A percentile compares a stretch with the other conserved stretches of the same genome.
Conservation (phyloP, 2,888 invertebrate genomes). For the Andrena bucephala region DNA sequence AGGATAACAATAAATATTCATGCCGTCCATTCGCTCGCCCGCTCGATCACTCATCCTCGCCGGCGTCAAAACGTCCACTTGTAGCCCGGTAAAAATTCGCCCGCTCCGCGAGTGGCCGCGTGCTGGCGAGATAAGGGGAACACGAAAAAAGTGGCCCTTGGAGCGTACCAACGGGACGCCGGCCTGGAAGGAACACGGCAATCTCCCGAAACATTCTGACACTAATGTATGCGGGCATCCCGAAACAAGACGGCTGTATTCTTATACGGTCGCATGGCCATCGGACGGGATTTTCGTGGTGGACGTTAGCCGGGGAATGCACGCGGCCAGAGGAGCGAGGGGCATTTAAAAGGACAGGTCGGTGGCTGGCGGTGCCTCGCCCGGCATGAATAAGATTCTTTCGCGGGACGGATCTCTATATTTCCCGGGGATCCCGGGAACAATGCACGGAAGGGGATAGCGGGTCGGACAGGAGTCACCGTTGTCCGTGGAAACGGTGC, state of each 20-base stretch:
- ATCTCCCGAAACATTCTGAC: slow-evolving; percentile 56
- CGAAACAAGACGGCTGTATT: slow-evolving; percentile 48
- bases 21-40: slow-evolving; percentile 18
- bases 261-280: slow-evolving; percentile 44
- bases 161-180: slow-evolving; percentile 29
- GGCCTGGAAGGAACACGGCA: slow-evolving; percentile 49
- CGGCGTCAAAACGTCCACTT: slow-evolving; percentile 21
- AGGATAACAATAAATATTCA: slow-evolving; percentile 33
- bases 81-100: slow-evolving; percentile 25
- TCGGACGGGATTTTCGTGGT: slow-evolving; percentile 42
- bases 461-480: slow-evolving; percentile 22
- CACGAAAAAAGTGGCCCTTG: slow-evolving; percentile 33
- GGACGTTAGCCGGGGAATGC: slow-evolving; percentile 25
- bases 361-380: not conserved
- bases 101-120: slow-evolving; percentile 11
- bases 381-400: slow-evolving; percentile 30
- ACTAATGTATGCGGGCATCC: slow-evolving; percentile 60
- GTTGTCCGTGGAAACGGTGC: slow-evolving; percentile 36
- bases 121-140: slow-evolving; percentile 35
- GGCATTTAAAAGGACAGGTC: slow-evolving; percentile 53
- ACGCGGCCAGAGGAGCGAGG: slow-evolving; percentile 28
- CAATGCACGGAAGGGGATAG: slow-evolving; percentile 12
- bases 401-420: slow-evolving; percentile 14
- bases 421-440: slow-evolving; percentile 22
- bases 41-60: slow-evolving; percentile 23